phyloP scores from a whole-genome alignment of 1,140 invertebrate species.

The Papilio helenus region DNA sequence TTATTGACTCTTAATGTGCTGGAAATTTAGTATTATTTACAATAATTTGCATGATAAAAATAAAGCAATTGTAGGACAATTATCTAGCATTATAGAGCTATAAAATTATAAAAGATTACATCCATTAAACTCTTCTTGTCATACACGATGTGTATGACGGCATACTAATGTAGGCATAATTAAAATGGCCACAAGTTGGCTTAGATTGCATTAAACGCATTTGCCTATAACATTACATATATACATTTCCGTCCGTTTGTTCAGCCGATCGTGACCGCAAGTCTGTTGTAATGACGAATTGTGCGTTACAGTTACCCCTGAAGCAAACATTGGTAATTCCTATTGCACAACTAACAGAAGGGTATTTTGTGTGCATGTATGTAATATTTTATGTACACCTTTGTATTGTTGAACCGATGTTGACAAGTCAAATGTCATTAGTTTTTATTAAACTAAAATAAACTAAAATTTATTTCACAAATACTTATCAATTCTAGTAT shows the following conservation, averaged over 20 bases:
- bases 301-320: slow-evolving; percentile 11
- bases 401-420: too few species aligned
- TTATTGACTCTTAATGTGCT: too few species aligned
- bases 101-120: slow-evolving; percentile 17
- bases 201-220: slow-evolving; percentile 15
- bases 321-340: background rate
- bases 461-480: background rate
- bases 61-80: background rate
- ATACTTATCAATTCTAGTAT: slow-evolving; percentile 12
- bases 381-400: too few species aligned
- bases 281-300: slow-evolving; percentile 33
- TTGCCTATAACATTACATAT: slow-evolving; percentile 38
- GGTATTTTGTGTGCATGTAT: too few species aligned
- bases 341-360: background rate
- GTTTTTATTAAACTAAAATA: too few species aligned
- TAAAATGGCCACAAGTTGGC: slow-evolving; percentile 1
- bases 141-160: background rate
- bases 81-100: background rate
- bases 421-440: too few species aligned
- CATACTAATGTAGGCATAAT: slow-evolving; percentile 2
- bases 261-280: slow-evolving; percentile 42
- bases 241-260: slow-evolving; percentile 43
- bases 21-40: too few species aligned
- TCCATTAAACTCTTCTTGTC: background rate
- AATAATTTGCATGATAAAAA: background rate